Conservation (phyloP, 1,140 invertebrate species). For the Manduca sexta region DNA sequence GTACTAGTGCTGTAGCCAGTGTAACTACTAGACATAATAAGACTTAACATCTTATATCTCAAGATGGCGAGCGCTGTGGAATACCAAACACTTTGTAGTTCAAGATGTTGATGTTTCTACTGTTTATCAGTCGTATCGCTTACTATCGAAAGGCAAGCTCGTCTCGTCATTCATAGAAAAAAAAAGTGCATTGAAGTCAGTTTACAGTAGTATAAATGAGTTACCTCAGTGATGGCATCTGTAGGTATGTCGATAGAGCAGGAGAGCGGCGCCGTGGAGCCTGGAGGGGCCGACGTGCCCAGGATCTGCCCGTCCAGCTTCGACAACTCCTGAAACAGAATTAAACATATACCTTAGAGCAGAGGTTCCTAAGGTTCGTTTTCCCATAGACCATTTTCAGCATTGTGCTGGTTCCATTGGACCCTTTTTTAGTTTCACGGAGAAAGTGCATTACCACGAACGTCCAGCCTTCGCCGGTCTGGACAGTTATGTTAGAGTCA, state of each 20-base stretch:
- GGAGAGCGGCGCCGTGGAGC: conserved; percentile 33
- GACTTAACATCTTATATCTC: too few species aligned
- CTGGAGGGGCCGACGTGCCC: conserved; percentile 42
- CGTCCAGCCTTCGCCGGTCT: not conserved
- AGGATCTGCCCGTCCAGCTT: conserved; percentile 42
- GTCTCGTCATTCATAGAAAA: too few species aligned
- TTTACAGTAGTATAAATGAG: not conserved
- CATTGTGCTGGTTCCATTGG: not conserved
- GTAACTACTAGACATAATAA: too few species aligned
- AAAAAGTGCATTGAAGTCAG: too few species aligned
- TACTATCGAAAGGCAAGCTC: too few species aligned
- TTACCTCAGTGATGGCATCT: conserved; percentile 45
- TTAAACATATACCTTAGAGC: not conserved
- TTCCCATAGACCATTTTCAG: not conserved
- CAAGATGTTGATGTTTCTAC: too few species aligned
- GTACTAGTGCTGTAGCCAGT: too few species aligned
- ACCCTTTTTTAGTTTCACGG: not conserved
- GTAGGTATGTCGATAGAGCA: conserved; percentile 55
- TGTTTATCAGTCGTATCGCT: too few species aligned
- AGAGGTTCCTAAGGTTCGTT: not conserved
- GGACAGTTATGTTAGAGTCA: not conserved
- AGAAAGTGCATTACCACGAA: not conserved
- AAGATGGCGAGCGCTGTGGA: too few species aligned
- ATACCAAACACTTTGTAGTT: too few species aligned
- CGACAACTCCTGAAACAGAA: conserved; percentile 45